Conservation (phyloP, 2,888 invertebrate genomes). For the Boloria euphrosyne region DNA sequence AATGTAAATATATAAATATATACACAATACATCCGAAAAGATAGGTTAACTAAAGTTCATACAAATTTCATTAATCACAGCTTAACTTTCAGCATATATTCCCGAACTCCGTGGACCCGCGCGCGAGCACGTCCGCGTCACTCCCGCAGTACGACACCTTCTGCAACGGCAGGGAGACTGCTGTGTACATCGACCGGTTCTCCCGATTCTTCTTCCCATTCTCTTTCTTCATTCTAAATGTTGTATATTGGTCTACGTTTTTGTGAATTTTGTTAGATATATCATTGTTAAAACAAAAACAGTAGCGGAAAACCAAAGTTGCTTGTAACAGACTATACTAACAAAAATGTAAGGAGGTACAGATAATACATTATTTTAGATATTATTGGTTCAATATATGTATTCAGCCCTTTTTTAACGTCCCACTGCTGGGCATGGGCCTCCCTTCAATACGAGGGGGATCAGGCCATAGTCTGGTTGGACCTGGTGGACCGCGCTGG, state of each 20-base stretch:
- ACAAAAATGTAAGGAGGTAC: not conserved
- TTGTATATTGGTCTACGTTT: constrained; percentile 95
- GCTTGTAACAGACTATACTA: too few relatives aligned
- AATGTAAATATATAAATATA: too few relatives aligned
- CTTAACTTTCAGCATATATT: constrained; percentile 70
- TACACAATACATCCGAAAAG: too few relatives aligned
- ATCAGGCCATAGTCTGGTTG: too few relatives aligned
- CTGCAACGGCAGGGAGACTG: constrained; percentile 90
- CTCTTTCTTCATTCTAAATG: constrained; percentile 94
- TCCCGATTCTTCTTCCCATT: constrained; percentile 95
- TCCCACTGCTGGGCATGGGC: too few relatives aligned
- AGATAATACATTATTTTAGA: not conserved
- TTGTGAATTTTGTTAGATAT: constrained; percentile 51
- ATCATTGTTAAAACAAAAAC: too few relatives aligned
- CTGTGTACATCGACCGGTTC: constrained; percentile 92
- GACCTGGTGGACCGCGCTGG: too few relatives aligned
- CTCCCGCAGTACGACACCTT: constrained; percentile 92
- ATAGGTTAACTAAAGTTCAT: too few relatives aligned
- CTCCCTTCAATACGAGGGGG: too few relatives aligned
- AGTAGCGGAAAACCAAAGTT: too few relatives aligned
- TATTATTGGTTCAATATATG: not conserved
- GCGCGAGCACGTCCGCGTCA: constrained; percentile 85
- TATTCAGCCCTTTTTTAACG: too few relatives aligned
- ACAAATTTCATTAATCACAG: not conserved
- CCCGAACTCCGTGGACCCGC: constrained; percentile 68